Conservation (phyloP, 2,797 vertebrate genomes). For the Graptemys geographica region DNA sequence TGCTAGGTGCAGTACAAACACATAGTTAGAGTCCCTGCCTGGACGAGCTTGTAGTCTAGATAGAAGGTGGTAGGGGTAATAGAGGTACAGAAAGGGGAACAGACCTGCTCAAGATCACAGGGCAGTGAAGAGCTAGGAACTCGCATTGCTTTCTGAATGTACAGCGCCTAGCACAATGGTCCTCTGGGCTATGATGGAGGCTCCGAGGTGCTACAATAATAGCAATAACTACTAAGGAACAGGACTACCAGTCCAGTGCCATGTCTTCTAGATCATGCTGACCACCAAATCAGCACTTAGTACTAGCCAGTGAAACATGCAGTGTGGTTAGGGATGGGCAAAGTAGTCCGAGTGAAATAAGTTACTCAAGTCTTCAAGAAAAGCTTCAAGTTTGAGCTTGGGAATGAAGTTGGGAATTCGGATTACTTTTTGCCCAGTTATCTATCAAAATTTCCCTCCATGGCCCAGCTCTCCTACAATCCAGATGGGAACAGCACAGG, state of each 20-base stretch:
- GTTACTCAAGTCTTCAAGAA: neutral
- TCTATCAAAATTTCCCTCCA: neutral
- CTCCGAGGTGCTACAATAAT: neutral
- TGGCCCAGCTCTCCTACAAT: fast-evolving
- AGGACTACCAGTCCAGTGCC: neutral
- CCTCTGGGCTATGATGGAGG: no score
- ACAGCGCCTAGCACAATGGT: neutral
- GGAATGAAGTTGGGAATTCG: neutral
- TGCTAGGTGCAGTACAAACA: neutral
- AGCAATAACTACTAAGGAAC: neutral
- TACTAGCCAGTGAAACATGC: neutral
- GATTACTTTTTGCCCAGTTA: neutral
- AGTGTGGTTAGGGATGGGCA: neutral
- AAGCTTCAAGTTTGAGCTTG: no score
- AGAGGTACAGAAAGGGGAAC: neutral
- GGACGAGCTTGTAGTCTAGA: fast-evolving
- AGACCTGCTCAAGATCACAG: no score
- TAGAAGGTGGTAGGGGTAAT: neutral
- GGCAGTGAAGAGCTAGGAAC: neutral
- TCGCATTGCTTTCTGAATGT: neutral
- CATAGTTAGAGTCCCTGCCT: fast-evolving
- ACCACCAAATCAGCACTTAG: neutral
- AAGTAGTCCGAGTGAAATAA: neutral
- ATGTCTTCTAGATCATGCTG: neutral
- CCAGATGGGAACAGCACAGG: fast-evolving